Evolutionary conservation across 2,888 invertebrate genomes (phyloP).

Genomic region (Ochropleura leucogaster): DNA sequence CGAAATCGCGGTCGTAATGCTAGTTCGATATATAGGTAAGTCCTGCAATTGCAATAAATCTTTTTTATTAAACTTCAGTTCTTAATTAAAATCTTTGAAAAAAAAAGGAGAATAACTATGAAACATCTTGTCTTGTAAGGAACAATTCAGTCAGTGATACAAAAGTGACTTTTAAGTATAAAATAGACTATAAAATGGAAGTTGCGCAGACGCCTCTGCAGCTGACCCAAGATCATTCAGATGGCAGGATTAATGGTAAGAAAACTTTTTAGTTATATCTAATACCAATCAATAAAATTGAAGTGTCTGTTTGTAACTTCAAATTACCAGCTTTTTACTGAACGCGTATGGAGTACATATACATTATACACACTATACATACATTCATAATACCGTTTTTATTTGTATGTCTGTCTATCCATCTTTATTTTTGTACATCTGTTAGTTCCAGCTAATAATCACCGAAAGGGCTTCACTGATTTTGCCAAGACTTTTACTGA

Average conservation of each 20-base stretch:
- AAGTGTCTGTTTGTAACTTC: too few relatives aligned
- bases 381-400: too few relatives aligned
- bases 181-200: conserved; percentile 79
- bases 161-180: conserved; percentile 34
- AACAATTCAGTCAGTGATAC: conserved; percentile 22
- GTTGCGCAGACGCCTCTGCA: conserved; percentile 87
- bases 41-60: conserved; percentile 15
- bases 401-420: too few relatives aligned
- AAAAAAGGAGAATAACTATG: conserved; percentile 24
- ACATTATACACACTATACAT: too few relatives aligned
- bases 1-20: too few relatives aligned
- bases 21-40: conserved; percentile 14
- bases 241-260: conserved; percentile 83
- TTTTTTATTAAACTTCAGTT: background rate
- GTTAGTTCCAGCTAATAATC: too few relatives aligned
- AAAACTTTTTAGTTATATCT: background rate
- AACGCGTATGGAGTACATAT: too few relatives aligned
- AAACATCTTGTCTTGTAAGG: conserved; percentile 19
- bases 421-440: too few relatives aligned
- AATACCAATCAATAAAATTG: too few relatives aligned
- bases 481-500: too few relatives aligned
- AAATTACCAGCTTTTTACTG: too few relatives aligned
- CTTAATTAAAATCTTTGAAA: conserved; percentile 1
- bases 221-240: conserved; percentile 86
- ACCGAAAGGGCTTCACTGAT: too few relatives aligned